Base-by-base conservation (phyloP, 1,140 invertebrate species). In the Atta colombica region DNA sequence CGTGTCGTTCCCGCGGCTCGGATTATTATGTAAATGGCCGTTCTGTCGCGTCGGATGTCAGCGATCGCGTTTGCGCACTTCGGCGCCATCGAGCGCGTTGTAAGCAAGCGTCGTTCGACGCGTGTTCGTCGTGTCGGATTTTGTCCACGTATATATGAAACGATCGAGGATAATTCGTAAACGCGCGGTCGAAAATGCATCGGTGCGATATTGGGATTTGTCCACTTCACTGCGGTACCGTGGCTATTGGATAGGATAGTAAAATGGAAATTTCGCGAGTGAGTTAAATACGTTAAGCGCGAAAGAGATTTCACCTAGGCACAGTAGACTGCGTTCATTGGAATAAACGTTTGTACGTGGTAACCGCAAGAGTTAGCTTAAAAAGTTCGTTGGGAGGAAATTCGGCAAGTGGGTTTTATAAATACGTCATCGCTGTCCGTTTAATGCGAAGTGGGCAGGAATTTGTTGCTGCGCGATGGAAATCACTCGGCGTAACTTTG, bases 11-110 rank as follows among this genome's bases (percentile, higher is more conserved):
- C 91, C 90, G 92, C 78, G 91, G 91, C 92, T 93, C 90, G 90
- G 93, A 94, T 94, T 93, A 94, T 94, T 93, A 94, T 94, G 93
- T 94, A 93, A 94, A 94, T 94, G 91, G 86, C 86, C 69, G 90
- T 87, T 65, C 80, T 58, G 84, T 89, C 87, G 78, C 87, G 78
- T 91, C 84, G 90, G 74, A 90, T 87, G 89, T 90, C 88, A 90
- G 78, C 72, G 65, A 39, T 69, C 58, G 81, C 45, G 72, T 60
- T 60, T 61, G 58, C 88, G 77, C 87, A 68, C 55, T 55, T 60
- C 39, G n/a, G 58, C 71, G 55, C 39, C 63, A 60, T 45, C 78
- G 72, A 87, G 53, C 61, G 65, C 49, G 55, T 75, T 61, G 55
- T 74, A 69, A 81, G 77, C 77, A 81, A 35, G 55, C 72, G 60